phyloP scores from a whole-genome alignment of 2,113 vertebrate species.

The Dipodomys merriami region DNA sequence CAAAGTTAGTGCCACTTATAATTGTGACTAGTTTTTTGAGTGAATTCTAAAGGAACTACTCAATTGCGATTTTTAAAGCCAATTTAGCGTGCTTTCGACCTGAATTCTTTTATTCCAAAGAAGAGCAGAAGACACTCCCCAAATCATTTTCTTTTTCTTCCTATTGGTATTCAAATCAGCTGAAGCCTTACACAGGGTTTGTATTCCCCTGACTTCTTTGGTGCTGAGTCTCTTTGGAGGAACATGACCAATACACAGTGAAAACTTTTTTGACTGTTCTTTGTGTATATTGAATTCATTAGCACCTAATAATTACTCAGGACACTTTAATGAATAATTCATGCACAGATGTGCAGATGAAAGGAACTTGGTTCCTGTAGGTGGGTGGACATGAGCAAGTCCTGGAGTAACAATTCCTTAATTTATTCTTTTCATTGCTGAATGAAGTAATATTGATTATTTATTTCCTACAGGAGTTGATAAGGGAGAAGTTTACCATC shows the following conservation, averaged over 20 bases:
- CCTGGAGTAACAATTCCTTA: background rate
- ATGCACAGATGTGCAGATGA: background rate
- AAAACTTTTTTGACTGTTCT: conserved; percentile 16
- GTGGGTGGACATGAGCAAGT: background rate
- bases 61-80: conserved; percentile 12
- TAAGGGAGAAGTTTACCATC: background rate
- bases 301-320: conserved; percentile 42
- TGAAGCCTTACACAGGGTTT: background rate
- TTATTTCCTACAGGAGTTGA: background rate
- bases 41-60: conserved; percentile 16
- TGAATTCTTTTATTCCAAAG: background rate
- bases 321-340: conserved; percentile 38
- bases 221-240: background rate
- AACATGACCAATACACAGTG: background rate
- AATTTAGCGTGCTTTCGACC: background rate
- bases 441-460: conserved; percentile 33
- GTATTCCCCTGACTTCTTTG: background rate
- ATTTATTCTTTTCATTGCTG: conserved; percentile 51
- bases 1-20: background rate
- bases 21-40: background rate
- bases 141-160: background rate
- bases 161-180: background rate
- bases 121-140: background rate
- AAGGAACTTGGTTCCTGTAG: background rate
- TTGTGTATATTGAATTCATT: conserved; percentile 30